Evolutionary conservation across 2,113 vertebrate species (phyloP), one percentile per base, ranked within the genome.

Genomic region (Salvelinus sp.): DNA sequence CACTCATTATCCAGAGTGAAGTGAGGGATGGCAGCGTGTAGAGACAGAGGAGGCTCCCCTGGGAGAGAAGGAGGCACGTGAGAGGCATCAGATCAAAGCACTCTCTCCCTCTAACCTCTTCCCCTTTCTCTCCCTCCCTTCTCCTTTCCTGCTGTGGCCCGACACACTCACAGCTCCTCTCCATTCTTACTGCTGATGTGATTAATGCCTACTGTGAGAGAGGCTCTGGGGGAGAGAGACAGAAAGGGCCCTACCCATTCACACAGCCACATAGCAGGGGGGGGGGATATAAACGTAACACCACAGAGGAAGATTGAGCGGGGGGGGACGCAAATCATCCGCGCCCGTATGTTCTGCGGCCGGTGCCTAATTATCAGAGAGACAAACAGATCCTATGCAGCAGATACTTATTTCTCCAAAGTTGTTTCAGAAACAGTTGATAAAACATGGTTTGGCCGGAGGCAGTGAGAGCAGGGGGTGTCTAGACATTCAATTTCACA

Each of bases 401-500:
- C 3, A 54, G 16, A 9, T n/a, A 22, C 20, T 44, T 16, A 22
- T 69, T 69, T 47, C 9, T 62, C 58, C 5, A 16, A 62, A 16
- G n/a, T n/a, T 5, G 66, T 30, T 68, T 67, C 65, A 69, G 38
- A 18, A 69, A 44, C 33, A 1, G 33, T 44, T n/a, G 4, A 25
- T 25, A 27, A 18, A n/a, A 48, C 38, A 4, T 14, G 38, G 20
- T 44, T 3, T 23, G 68, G 10, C 20, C 10, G 30, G n/a, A 30
- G 13, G 44, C 30, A 20, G 62, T 14, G 30, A 27, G 54, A 44
- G 57, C 1, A 22, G 18, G 68, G 76, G 77, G 44, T 23, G 86
- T 89, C 86, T 89, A 86, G 88, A 88, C 83, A 81, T 82, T 79
- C 73, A 82, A 84, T 89, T 85, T 88, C 83, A 89, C 83, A 85